Evolutionary conservation across 2,113 vertebrate genomes (phyloP), one percentile per base, ranked within the genome.

Genomic region (Hassar affinis): DNA sequence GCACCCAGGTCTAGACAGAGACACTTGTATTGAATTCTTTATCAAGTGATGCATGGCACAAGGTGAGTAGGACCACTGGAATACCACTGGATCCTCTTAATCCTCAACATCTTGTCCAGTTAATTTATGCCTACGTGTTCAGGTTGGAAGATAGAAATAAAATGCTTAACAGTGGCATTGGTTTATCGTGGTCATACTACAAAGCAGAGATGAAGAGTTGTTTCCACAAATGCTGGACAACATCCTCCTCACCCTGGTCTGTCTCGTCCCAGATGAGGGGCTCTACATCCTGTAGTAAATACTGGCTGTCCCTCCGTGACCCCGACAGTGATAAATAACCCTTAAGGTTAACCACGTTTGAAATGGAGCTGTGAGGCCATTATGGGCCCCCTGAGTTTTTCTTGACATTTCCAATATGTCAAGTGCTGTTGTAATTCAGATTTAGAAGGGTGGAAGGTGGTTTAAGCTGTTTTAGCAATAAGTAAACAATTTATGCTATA

Each of bases 341-440:
- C 89, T 91, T 89, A 89, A 91, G 91, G 89, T 93, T 92, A 93
- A 93, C 92, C 88, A 91, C 83, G 81, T 94, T 93, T 93, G 91
- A 93, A 93, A 93, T 91, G 88, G 90, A 93, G 93, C 91, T 89
- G 89, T 83, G 89, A 90, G 90, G 85, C 90, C 90, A 92, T 92
- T 92, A 92, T 79, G 83, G 86, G 87, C 90, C 93, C 91, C 93
- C 59, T 80, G 92, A 92, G 92, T 91, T 93, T 91, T 80, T 88
- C 90, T 87, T 91, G 91, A 93, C 91, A 92, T 90, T 85, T 62
- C 84, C 91, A 93, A 92, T 92, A 92, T 91, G 92, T 93, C 93
- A 93, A 89, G 81, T 80, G 68, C 90, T 84, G 89, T 86, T 71
- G 80, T 62, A 62, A 85, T 85, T 83, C 81, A 84, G 80, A 84